A percentile compares a stretch with the other conserved stretches of the same genome.
Conservation (phyloP, 2,797 vertebrate genomes). For the Borostomias antarcticus region DNA sequence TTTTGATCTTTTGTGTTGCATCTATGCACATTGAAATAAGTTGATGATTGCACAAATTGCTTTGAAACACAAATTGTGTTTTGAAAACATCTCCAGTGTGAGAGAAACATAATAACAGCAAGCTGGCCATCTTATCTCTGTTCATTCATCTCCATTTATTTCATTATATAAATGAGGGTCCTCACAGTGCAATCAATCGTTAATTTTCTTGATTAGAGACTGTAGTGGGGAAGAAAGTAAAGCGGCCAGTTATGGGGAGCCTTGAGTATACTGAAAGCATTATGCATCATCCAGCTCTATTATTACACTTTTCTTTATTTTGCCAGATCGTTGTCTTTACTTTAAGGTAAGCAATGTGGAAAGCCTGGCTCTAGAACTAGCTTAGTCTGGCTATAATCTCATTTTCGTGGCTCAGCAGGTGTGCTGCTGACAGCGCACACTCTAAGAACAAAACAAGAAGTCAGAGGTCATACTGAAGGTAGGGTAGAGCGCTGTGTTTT, state of each 20-base stretch:
- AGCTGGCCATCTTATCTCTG: background rate
- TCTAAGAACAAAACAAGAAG: background rate
- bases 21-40: slow-evolving; percentile 10
- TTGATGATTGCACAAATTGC: slow-evolving; percentile 23
- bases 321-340: too few relatives aligned
- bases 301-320: too few relatives aligned
- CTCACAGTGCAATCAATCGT: background rate
- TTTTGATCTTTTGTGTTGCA: slow-evolving; percentile 22
- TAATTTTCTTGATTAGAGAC: too few relatives aligned
- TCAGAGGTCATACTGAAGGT: slow-evolving; percentile 17
- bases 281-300: too few relatives aligned
- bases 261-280: too few relatives aligned
- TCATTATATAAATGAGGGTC: background rate
- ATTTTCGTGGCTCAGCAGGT: background rate
- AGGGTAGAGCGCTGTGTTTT: background rate
- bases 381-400: background rate
- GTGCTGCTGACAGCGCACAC: background rate
- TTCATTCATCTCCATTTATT: background rate
- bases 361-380: background rate
- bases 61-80: slow-evolving; percentile 18
- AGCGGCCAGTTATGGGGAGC: too few relatives aligned
- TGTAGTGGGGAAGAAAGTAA: too few relatives aligned
- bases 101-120: background rate
- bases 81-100: background rate
- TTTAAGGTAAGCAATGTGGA: background rate